Percentiles rank a stretch among this genome's conserved stretches.
phyloP scores from a whole-genome alignment of 2,888 invertebrate genomes.

The Nasonia oneida region DNA sequence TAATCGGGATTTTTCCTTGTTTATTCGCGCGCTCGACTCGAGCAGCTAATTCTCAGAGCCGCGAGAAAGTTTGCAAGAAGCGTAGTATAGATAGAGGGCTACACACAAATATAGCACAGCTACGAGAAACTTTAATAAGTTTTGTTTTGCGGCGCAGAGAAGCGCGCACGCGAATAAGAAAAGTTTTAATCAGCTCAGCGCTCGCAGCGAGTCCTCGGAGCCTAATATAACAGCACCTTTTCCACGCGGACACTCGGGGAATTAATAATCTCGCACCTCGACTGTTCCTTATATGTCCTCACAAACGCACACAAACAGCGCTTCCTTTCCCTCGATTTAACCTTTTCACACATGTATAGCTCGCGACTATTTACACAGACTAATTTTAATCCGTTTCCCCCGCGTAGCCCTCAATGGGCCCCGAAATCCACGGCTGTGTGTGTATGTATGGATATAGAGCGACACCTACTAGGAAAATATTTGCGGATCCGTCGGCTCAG shows the following conservation, averaged over 20 bases:
- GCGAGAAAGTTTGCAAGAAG: neutral
- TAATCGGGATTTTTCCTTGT: too few relatives aligned
- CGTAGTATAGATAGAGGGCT: too few relatives aligned
- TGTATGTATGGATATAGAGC: neutral
- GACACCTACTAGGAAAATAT: slow-evolving; percentile 56
- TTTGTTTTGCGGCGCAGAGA: too few relatives aligned
- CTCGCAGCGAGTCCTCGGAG: too few relatives aligned
- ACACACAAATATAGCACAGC: neutral
- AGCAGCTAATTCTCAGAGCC: neutral
- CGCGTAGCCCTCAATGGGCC: neutral
- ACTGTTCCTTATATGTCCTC: neutral
- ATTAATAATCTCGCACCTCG: slow-evolving; percentile 1
- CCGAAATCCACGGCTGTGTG: neutral
- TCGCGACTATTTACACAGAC: neutral
- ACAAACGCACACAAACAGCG: neutral
- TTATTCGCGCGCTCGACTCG: neutral
- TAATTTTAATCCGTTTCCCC: slow-evolving; percentile 4
- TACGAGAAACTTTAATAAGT: neutral
- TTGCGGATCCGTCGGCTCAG: slow-evolving; percentile 23
- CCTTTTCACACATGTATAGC: neutral
- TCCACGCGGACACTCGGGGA: neutral
- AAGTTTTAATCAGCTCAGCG: neutral
- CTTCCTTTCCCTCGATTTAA: neutral
- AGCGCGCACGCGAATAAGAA: neutral
- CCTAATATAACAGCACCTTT: too few relatives aligned